Percentiles rank a stretch among this genome's conserved stretches.
These are phyloP conservation scores for Lepidurus couesii DNA, from an alignment of 1,140 invertebrate species.

Conservation along the genomic window DNA sequence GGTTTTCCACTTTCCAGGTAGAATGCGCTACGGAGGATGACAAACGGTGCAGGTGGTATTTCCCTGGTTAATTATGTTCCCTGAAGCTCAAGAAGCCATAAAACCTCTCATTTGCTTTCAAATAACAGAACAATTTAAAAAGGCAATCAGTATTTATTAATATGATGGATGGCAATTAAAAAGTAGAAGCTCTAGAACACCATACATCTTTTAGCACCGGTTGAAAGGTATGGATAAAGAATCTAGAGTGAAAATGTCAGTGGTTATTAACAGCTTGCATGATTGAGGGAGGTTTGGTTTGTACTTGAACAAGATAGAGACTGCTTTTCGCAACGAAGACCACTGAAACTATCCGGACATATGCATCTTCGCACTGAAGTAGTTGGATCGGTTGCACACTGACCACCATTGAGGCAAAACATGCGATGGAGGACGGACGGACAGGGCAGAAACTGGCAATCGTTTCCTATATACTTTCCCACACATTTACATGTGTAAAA, in stretches of 20 bases:
- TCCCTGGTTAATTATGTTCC: neutral
- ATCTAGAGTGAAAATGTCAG: neutral
- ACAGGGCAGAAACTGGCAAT: constrained; percentile 2
- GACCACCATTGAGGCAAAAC: constrained; percentile 3
- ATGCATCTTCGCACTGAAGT: neutral
- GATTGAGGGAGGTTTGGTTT: neutral
- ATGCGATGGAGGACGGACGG: neutral
- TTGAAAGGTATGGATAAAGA: neutral
- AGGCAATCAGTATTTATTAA: constrained; percentile 2
- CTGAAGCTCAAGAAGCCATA: neutral
- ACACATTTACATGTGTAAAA: constrained; percentile 30
- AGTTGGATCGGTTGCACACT: neutral
- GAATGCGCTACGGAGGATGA: neutral
- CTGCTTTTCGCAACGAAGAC: neutral
- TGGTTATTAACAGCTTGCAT: neutral
- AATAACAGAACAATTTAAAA: neutral
- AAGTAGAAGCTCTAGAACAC: neutral
- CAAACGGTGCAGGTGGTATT: neutral
- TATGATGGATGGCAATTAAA: neutral
- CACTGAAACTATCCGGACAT: neutral
- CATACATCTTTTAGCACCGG: neutral
- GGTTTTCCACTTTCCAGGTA: neutral
- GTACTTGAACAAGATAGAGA: constrained; percentile 14
- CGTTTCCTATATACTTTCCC: neutral
- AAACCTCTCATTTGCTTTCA: neutral